Percentiles rank a stretch among this genome's conserved stretches.
Conservation (phyloP, 2,797 vertebrate genomes). For the Acanthopagrus latus region DNA sequence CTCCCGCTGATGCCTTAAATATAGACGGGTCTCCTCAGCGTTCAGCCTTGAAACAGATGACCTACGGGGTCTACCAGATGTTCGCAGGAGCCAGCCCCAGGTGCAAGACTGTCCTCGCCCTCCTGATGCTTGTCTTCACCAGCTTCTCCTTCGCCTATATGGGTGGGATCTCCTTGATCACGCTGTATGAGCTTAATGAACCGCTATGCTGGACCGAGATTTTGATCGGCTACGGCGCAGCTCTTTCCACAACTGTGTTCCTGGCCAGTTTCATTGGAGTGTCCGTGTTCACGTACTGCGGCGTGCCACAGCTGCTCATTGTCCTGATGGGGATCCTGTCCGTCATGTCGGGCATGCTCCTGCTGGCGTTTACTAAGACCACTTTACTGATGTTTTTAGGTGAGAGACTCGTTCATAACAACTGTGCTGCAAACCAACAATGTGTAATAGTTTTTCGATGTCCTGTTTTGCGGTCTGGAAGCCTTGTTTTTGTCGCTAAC, state of each 20-base stretch:
- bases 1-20: slow-evolving; percentile 28
- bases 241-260: slow-evolving; percentile 87
- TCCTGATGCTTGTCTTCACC: slow-evolving; percentile 88
- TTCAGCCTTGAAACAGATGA: slow-evolving; percentile 81
- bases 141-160: slow-evolving; percentile 84
- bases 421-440: background rate
- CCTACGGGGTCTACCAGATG: slow-evolving; percentile 86
- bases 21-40: slow-evolving; percentile 35
- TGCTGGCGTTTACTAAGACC: slow-evolving; percentile 90
- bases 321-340: slow-evolving; percentile 91
- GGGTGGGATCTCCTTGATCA: slow-evolving; percentile 86
- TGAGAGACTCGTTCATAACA: slow-evolving; percentile 75
- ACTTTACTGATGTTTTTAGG: slow-evolving; percentile 94
- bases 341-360: slow-evolving; percentile 83
- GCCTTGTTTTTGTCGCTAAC: background rate
- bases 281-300: slow-evolving; percentile 86
- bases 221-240: slow-evolving; percentile 93
- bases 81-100: slow-evolving; percentile 82
- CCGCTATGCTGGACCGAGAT: slow-evolving; percentile 97
- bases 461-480: background rate
- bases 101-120: slow-evolving; percentile 78
- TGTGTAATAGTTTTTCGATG: background rate
- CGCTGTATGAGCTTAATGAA: slow-evolving; percentile 91
- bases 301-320: slow-evolving; percentile 87
- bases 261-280: slow-evolving; percentile 92